phyloP scores from a whole-genome alignment of 2,797 vertebrate species.

The Channallabes apus region DNA sequence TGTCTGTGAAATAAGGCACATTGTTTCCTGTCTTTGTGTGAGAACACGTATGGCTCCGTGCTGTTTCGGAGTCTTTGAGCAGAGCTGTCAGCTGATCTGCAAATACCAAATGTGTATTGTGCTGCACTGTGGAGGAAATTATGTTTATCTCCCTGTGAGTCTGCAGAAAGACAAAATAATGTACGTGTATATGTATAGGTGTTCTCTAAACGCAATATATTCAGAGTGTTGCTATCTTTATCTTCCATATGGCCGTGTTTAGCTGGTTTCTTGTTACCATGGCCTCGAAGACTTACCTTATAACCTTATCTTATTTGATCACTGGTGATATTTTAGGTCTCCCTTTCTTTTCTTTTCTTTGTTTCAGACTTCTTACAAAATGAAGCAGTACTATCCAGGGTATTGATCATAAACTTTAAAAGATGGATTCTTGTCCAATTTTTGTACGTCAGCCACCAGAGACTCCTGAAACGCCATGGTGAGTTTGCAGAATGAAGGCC shows the following conservation, averaged over 20 bases:
- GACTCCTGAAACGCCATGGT: not conserved
- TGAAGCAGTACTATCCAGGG: not conserved
- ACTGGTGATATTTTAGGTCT: not conserved
- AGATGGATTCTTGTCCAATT: not conserved
- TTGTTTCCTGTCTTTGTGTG: conserved; percentile 6
- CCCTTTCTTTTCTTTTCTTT: not conserved
- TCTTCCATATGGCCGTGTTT: not conserved
- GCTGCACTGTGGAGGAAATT: not conserved
- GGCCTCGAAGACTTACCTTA: not conserved
- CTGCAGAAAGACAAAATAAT: not conserved
- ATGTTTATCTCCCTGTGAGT: not conserved
- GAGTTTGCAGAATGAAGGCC: not conserved
- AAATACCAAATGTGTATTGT: not conserved
- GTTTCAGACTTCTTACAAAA: not conserved
- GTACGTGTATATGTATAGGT: not conserved
- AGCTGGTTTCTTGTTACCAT: not conserved
- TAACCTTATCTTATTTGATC: not conserved
- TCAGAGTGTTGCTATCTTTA: not conserved
- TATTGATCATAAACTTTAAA: not conserved
- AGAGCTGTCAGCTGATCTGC: conserved; percentile 5
- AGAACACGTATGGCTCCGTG: not conserved
- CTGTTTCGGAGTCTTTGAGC: not conserved
- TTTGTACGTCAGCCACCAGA: not conserved
- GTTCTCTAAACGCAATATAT: not conserved
- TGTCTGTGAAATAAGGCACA: not conserved